Conservation (phyloP, 1,140 invertebrate genomes). For the Drosophila saltans region DNA sequence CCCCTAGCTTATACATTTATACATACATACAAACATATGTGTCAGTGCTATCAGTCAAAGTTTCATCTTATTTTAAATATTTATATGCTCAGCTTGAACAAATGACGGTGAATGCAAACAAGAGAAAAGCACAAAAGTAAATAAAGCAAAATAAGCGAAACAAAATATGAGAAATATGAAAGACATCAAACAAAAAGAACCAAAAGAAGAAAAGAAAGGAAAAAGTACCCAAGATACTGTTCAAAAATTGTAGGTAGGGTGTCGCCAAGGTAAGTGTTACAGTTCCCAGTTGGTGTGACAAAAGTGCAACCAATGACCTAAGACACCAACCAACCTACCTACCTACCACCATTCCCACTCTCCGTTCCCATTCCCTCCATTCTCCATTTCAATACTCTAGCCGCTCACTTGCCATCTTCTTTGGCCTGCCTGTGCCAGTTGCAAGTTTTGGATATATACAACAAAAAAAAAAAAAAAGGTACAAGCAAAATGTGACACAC, state of each 20-base stretch:
- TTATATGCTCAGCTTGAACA: constrained; percentile 48
- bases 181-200: not conserved
- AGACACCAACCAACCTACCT: too few relatives aligned
- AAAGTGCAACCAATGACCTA: constrained; percentile 18
- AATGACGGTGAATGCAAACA: constrained; percentile 20
- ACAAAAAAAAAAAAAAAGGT: not conserved
- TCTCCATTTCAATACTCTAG: not conserved
- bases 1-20: not conserved
- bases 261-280: constrained; percentile 45
- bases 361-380: too few relatives aligned
- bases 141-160: not conserved
- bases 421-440: not conserved
- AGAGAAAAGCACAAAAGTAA: not conserved
- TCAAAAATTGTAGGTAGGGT: constrained; percentile 50
- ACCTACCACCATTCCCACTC: too few relatives aligned
- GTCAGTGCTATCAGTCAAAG: constrained; percentile 18
- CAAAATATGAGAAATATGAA: not conserved
- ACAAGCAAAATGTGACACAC: constrained; percentile 5
- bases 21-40: not conserved
- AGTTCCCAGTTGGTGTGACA: constrained; percentile 1
- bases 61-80: constrained; percentile 56
- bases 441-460: constrained; percentile 7
- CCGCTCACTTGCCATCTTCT: not conserved
- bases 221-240: constrained; percentile 56
- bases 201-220: constrained; percentile 22